phyloP scores from a whole-genome alignment of 1,140 invertebrate species.

The Lucilia cuprina region DNA sequence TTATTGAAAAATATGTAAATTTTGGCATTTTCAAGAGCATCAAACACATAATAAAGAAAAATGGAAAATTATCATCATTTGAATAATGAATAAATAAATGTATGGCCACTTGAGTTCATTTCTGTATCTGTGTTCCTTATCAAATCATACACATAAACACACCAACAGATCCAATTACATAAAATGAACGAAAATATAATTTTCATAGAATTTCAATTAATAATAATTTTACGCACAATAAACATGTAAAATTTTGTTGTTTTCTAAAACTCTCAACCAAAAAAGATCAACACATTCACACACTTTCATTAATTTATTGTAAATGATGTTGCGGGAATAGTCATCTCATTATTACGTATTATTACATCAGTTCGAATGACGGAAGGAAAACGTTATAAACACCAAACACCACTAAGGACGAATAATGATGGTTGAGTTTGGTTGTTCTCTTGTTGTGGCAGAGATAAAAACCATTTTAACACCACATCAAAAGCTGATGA shows the following conservation, averaged over 20 bases:
- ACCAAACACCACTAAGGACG: not conserved
- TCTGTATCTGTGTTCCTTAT: not conserved
- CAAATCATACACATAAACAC: not conserved
- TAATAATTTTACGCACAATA: not conserved
- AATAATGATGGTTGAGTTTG: not conserved
- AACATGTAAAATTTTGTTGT: not conserved
- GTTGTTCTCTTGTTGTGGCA: not conserved
- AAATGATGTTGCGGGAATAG: not conserved
- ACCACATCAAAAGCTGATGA: not conserved
- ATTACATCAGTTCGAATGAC: not conserved
- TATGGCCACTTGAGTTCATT: not conserved
- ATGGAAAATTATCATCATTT: not conserved
- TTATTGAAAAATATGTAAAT: no score
- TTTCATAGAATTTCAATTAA: not conserved
- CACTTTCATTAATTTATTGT: not conserved
- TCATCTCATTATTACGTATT: not conserved
- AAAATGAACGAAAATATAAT: not conserved
- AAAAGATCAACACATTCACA: not conserved
- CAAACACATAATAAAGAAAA: not conserved
- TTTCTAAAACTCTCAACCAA: not conserved
- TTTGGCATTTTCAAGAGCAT: not conserved
- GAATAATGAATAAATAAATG: not conserved
- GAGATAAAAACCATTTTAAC: not conserved
- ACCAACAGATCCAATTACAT: no score
- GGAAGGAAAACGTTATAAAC: not conserved